Evolutionary conservation across 2,888 invertebrate genomes (phyloP).

Genomic region (Drosophila histrio): DNA sequence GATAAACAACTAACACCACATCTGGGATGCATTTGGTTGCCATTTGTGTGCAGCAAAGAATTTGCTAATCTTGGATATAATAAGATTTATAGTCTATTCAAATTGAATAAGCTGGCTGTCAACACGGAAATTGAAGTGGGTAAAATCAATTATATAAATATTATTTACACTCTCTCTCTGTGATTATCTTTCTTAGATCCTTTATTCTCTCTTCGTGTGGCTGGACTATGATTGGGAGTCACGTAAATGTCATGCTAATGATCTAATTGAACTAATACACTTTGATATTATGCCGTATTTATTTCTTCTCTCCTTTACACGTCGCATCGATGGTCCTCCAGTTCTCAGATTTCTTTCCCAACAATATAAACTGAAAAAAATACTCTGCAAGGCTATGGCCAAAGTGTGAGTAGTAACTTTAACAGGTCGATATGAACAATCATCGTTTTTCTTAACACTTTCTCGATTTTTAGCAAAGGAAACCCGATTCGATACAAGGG

Average conservation of each 20-base stretch:
- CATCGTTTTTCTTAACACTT: no score
- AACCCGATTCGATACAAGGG: neutral
- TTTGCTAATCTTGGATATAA: neutral
- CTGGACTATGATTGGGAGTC: constrained; percentile 25
- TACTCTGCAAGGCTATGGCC: no score
- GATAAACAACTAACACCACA: neutral
- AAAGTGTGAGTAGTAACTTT: no score
- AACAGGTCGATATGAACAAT: no score
- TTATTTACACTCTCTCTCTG: no score
- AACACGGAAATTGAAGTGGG: constrained; percentile 50
- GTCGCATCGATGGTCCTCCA: no score
- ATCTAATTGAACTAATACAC: constrained; percentile 8
- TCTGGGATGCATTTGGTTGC: constrained; percentile 27
- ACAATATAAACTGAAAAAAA: no score
- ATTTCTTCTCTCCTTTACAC: constrained; percentile 11
- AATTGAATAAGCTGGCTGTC: constrained; percentile 13
- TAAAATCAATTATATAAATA: neutral
- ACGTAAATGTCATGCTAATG: neutral
- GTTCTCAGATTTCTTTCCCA: no score
- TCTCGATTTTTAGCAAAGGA: neutral
- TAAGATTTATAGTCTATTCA: neutral
- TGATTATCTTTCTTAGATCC: constrained; percentile 22
- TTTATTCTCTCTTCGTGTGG: constrained; percentile 29
- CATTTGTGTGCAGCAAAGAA: constrained; percentile 19
- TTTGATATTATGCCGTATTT: constrained; percentile 37